phyloP scores from a whole-genome alignment of 1,140 invertebrate genomes.

The Lethrus apterus region DNA sequence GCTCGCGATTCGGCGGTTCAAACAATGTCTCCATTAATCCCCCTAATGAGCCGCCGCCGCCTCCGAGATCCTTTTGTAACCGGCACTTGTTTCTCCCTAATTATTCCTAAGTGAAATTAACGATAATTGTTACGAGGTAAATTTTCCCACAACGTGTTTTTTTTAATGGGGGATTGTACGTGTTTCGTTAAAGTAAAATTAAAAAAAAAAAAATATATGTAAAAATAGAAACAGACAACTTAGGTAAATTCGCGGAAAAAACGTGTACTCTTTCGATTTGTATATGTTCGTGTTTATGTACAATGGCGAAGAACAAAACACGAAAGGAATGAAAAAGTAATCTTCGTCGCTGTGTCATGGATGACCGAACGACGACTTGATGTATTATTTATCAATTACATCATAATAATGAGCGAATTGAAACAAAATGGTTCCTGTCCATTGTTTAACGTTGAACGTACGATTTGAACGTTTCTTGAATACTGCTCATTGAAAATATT shows the following conservation, averaged over 20 bases:
- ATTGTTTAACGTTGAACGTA: too few relatives aligned
- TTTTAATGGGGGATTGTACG: too few relatives aligned
- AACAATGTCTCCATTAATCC: constrained; percentile 36
- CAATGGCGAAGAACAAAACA: constrained; percentile 10
- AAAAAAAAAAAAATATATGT: too few relatives aligned
- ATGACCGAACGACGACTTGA: constrained; percentile 24
- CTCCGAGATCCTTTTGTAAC: constrained; percentile 6
- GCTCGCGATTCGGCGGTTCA: constrained; percentile 26
- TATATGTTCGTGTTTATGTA: constrained; percentile 10
- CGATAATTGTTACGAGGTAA: constrained; percentile 12
- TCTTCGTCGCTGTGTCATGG: constrained; percentile 24
- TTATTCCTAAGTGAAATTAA: constrained; percentile 12
- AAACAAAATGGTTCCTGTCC: constrained; percentile 29
- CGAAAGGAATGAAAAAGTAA: constrained; percentile 24
- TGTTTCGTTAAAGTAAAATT: too few relatives aligned
- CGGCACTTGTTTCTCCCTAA: constrained; percentile 9
- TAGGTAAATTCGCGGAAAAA: constrained; percentile 6
- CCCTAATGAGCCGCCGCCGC: constrained; percentile 29
- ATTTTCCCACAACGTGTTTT: too few relatives aligned
- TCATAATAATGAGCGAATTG: constrained; percentile 27
- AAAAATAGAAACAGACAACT: too few relatives aligned
- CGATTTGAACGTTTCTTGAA: too few relatives aligned
- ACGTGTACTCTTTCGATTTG: constrained; percentile 11
- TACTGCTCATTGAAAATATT: too few relatives aligned
- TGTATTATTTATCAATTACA: constrained; percentile 34